These are phyloP conservation scores for Coilia nasus DNA, from an alignment of 2,797 vertebrate species.

Conservation along the genomic window DNA sequence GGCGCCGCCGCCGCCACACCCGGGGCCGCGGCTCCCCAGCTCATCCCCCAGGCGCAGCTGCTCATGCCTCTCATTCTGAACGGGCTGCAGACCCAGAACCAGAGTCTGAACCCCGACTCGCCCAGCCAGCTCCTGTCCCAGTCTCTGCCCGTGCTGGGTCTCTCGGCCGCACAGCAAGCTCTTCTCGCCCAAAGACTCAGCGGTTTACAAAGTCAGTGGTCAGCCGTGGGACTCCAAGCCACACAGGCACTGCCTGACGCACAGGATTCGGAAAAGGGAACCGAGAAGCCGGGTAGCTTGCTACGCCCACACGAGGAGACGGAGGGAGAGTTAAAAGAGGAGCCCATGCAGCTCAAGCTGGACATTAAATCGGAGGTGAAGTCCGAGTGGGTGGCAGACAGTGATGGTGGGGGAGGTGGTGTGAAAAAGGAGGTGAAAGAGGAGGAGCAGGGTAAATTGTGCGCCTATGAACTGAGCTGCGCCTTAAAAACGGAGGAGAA, in stretches of 20 bases:
- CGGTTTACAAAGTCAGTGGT: slow-evolving; percentile 78
- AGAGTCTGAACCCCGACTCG: slow-evolving; percentile 71
- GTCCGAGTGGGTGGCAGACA: not conserved
- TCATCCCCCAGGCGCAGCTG: slow-evolving; percentile 79
- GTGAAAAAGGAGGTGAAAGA: slow-evolving; percentile 42
- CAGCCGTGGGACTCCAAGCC: slow-evolving; percentile 63
- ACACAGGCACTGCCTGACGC: slow-evolving; percentile 51
- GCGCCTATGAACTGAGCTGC: slow-evolving; percentile 51
- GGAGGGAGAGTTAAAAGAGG: slow-evolving; percentile 37
- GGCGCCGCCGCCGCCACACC: slow-evolving; percentile 48
- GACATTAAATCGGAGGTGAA: slow-evolving; percentile 35
- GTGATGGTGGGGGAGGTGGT: slow-evolving; percentile 47
- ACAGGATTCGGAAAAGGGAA: slow-evolving; percentile 57
- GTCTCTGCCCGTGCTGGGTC: slow-evolving; percentile 78
- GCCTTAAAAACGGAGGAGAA: slow-evolving; percentile 56
- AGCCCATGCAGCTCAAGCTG: slow-evolving; percentile 39
- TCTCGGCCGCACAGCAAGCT: slow-evolving; percentile 79
- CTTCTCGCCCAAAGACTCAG: slow-evolving; percentile 80
- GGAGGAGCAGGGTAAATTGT: slow-evolving; percentile 55
- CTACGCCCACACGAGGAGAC: not conserved
- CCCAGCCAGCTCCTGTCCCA: slow-evolving; percentile 76
- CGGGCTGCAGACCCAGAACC: slow-evolving; percentile 74
- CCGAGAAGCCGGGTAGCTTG: slow-evolving; percentile 28
- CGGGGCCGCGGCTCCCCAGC: slow-evolving; percentile 69
- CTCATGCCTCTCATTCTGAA: slow-evolving; percentile 81